Evolutionary conservation across 2,113 vertebrate species (phyloP).

Genomic region (Emydura subglobosa): DNA sequence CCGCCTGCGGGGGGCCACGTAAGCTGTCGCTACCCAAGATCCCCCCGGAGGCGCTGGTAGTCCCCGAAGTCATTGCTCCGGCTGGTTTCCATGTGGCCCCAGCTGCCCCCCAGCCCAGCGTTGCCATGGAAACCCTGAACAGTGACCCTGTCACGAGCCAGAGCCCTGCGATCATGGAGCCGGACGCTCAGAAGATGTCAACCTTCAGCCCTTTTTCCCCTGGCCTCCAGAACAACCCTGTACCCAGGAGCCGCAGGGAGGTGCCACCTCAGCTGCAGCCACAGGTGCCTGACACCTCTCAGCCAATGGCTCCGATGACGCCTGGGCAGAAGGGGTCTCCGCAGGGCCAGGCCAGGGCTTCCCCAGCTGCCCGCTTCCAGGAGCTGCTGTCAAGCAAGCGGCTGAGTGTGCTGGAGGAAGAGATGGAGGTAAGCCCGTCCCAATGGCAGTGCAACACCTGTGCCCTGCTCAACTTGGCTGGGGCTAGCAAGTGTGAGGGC

Average conservation of each 20-base stretch:
- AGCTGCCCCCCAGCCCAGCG: conserved; percentile 64
- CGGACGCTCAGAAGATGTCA: conserved; percentile 68
- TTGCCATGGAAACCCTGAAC: conserved; percentile 81
- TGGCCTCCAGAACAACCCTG: conserved; percentile 93
- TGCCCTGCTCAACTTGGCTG: conserved; percentile 72
- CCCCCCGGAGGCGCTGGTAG: conserved; percentile 95
- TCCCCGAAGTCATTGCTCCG: conserved; percentile 92
- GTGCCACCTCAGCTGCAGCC: conserved; percentile 89
- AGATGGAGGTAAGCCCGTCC: conserved; percentile 75
- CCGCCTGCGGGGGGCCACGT: conserved; percentile 93
- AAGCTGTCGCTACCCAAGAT: conserved; percentile 96
- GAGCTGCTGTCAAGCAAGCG: conserved; percentile 88
- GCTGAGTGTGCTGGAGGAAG: conserved; percentile 91
- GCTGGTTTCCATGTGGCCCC: conserved; percentile 84
- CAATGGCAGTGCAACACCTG: conserved; percentile 89
- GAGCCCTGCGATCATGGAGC: conserved; percentile 75
- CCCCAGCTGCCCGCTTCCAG: conserved; percentile 66
- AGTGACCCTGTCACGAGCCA: conserved; percentile 77
- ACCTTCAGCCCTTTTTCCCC: conserved; percentile 85
- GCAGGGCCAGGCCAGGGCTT: conserved; percentile 70
- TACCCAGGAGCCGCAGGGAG: conserved; percentile 94
- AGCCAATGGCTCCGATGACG: conserved; percentile 48
- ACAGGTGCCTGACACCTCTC: conserved; percentile 78
- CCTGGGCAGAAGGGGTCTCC: conserved; percentile 78
- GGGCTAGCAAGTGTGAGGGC: conserved; percentile 80